Conservation (phyloP, 2,888 invertebrate species). For the Doris montereyensis region DNA sequence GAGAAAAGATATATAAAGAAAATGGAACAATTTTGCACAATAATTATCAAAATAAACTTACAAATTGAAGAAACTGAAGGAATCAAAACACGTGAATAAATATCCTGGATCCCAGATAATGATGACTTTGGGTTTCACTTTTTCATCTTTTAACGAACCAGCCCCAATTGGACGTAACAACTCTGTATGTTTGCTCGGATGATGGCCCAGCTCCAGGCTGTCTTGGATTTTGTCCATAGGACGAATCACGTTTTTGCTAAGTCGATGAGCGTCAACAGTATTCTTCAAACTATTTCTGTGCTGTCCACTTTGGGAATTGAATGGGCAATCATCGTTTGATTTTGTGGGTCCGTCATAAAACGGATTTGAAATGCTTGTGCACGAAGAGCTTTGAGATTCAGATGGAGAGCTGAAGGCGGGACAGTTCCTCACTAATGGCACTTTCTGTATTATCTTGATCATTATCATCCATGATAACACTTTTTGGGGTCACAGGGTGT, state of each 20-base stretch:
- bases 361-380: conserved; percentile 48
- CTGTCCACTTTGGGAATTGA: background rate
- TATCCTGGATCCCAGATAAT: conserved; percentile 45
- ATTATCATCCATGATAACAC: conserved; percentile 2
- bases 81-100: conserved; percentile 48
- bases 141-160: conserved; percentile 6
- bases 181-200: background rate
- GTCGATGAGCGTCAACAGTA: no score
- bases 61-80: conserved; percentile 50
- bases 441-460: conserved; percentile 31
- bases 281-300: conserved; percentile 4
- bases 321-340: background rate
- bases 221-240: conserved; percentile 4
- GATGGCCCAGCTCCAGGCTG: background rate
- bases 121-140: conserved; percentile 40
- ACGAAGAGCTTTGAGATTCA: conserved; percentile 45
- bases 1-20: no score
- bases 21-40: no score
- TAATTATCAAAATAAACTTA: no score
- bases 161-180: background rate
- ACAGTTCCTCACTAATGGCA: conserved; percentile 34
- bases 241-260: no score
- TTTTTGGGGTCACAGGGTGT: no score
- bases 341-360: conserved; percentile 47
- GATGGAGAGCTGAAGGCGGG: conserved; percentile 35